These are phyloP conservation scores for Poeciliopsis paucimaculata DNA, from an alignment of 2,797 vertebrate genomes.

Conservation along the genomic window DNA sequence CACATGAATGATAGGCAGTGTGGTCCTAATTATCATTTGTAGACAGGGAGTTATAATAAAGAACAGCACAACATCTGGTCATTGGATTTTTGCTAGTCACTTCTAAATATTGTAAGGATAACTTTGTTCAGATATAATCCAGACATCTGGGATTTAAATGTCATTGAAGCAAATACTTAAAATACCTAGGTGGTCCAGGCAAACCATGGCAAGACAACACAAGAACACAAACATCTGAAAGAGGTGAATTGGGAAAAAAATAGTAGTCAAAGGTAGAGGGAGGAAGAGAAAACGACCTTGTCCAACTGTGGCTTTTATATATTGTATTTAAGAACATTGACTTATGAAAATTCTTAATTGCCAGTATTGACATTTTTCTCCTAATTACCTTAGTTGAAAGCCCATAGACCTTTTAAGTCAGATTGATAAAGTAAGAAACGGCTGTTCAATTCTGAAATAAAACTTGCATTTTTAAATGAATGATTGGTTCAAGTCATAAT, in stretches of 20 bases:
- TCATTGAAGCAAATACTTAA: neutral
- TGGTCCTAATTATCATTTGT: neutral
- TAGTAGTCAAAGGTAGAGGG: neutral
- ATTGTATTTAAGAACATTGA: neutral
- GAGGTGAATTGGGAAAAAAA: neutral
- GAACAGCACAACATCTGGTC: neutral
- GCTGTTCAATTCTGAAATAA: neutral
- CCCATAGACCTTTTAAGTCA: neutral
- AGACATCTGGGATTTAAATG: neutral
- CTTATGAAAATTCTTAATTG: neutral
- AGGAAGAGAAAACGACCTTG: neutral
- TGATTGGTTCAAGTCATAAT: neutral
- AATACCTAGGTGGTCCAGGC: neutral
- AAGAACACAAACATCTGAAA: neutral
- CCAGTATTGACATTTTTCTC: neutral
- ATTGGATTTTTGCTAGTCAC: neutral
- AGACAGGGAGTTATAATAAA: neutral
- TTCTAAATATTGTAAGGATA: neutral
- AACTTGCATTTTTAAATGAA: neutral
- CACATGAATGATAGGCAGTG: neutral
- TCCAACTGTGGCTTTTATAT: neutral
- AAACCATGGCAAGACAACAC: neutral
- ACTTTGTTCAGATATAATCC: neutral
- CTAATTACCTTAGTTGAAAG: neutral
- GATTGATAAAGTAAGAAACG: neutral